Percentiles rank a stretch among this genome's conserved stretches.
phyloP scores from a whole-genome alignment of 2,888 invertebrate species.

The Peribatodes rhomboidaria region DNA sequence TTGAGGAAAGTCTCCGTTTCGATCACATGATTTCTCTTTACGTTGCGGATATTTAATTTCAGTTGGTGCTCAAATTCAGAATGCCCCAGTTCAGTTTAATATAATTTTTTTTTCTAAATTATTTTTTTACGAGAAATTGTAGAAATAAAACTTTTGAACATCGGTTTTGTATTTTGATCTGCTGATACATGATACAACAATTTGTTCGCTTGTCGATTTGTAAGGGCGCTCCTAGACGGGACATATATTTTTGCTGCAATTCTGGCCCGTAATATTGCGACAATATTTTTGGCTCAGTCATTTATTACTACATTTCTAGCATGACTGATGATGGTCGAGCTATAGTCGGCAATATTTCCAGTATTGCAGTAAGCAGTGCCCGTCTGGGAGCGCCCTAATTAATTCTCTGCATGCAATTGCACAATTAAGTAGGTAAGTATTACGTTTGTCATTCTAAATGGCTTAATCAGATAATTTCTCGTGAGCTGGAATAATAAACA shows the following conservation, averaged over 20 bases:
- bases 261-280: no score
- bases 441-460: slow-evolving; percentile 19
- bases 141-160: neutral
- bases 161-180: neutral
- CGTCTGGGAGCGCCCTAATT: no score
- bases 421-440: slow-evolving; percentile 9
- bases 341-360: no score
- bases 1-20: slow-evolving; percentile 56
- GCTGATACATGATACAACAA: neutral
- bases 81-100: neutral
- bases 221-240: no score
- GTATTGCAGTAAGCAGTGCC: no score
- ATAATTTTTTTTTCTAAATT: neutral
- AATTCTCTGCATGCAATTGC: slow-evolving; percentile 21
- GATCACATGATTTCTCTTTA: slow-evolving; percentile 53
- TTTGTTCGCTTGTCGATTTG: neutral
- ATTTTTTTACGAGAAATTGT: neutral
- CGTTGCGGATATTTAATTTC: slow-evolving; percentile 33
- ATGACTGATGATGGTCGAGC: no score
- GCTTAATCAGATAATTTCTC: slow-evolving; percentile 32
- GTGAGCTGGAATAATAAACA: slow-evolving; percentile 29
- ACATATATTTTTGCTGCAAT: no score
- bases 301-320: no score
- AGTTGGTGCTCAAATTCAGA: neutral
- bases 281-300: no score